A percentile compares a stretch with the other conserved stretches of the same genome.
Conservation (phyloP, 2,797 vertebrate genomes). For the Acipenser ruthenus region DNA sequence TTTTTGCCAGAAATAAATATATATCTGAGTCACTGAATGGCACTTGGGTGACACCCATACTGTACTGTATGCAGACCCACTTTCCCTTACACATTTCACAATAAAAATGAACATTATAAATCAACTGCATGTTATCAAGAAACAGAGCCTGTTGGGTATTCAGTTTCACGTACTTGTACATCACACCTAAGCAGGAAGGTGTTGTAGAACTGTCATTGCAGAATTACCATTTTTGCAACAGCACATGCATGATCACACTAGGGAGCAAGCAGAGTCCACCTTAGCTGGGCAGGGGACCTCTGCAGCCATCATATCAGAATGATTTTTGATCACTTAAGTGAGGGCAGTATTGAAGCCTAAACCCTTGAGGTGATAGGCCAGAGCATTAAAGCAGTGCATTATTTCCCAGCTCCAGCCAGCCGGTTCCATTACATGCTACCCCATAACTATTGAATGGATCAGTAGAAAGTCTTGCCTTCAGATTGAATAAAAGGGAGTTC, state of each 20-base stretch:
- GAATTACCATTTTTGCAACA: too few relatives aligned
- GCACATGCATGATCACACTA: neutral
- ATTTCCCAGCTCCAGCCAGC: constrained; percentile 62
- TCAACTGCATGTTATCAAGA: too few relatives aligned
- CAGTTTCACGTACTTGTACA: too few relatives aligned
- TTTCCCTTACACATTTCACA: too few relatives aligned
- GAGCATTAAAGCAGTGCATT: constrained; percentile 65
- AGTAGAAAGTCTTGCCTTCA: constrained; percentile 52
- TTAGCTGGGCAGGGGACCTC: neutral
- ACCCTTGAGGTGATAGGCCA: constrained; percentile 44
- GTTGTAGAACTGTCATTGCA: too few relatives aligned
- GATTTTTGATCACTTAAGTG: constrained; percentile 23
- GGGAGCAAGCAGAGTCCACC: neutral
- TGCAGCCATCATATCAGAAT: neutral
- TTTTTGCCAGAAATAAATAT: too few relatives aligned
- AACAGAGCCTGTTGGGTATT: too few relatives aligned
- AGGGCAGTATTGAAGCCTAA: neutral
- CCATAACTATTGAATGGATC: constrained; percentile 56
- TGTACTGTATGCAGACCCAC: too few relatives aligned
- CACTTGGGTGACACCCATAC: too few relatives aligned
- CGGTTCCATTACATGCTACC: constrained; percentile 57
- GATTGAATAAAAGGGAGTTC: constrained; percentile 53
- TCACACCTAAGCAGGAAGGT: too few relatives aligned
- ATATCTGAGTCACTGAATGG: too few relatives aligned
- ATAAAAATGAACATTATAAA: too few relatives aligned